Evolutionary conservation across 2,888 invertebrate species (phyloP).

Genomic region (Drosophila phalerata): DNA sequence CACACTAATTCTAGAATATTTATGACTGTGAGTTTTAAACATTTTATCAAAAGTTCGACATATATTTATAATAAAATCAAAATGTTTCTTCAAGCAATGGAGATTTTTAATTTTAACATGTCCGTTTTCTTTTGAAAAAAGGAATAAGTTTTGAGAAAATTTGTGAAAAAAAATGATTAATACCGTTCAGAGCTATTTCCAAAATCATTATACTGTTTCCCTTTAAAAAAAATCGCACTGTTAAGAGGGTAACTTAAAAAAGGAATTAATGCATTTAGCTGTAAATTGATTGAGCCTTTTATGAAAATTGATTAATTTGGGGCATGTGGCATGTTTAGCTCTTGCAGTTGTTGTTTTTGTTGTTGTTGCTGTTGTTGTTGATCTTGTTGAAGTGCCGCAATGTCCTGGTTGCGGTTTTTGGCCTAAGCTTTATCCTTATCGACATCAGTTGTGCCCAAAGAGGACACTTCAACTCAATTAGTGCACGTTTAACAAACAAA

Average conservation of each 20-base stretch:
- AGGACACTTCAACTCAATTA: slow-evolving; percentile 72
- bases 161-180: neutral
- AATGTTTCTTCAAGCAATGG: too few species aligned
- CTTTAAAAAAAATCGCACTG: neutral
- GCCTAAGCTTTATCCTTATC: slow-evolving; percentile 55
- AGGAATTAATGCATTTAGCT: slow-evolving; percentile 7
- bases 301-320: slow-evolving; percentile 6
- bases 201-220: neutral
- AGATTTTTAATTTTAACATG: too few species aligned
- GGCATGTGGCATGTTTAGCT: neutral
- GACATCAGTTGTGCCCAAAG: slow-evolving; percentile 47
- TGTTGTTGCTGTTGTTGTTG: neutral
- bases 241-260: too few species aligned
- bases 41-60: too few species aligned
- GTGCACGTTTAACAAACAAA: slow-evolving; percentile 75
- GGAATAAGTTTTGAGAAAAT: neutral
- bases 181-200: too few species aligned
- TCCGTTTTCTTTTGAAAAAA: neutral
- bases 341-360: neutral
- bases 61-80: too few species aligned
- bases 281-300: slow-evolving; percentile 2
- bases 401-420: slow-evolving; percentile 23
- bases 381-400: slow-evolving; percentile 17
- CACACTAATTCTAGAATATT: too few species aligned
- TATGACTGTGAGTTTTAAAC: too few species aligned